Conservation (phyloP, 2,113 vertebrate genomes). For the Leptocoma aspasia region DNA sequence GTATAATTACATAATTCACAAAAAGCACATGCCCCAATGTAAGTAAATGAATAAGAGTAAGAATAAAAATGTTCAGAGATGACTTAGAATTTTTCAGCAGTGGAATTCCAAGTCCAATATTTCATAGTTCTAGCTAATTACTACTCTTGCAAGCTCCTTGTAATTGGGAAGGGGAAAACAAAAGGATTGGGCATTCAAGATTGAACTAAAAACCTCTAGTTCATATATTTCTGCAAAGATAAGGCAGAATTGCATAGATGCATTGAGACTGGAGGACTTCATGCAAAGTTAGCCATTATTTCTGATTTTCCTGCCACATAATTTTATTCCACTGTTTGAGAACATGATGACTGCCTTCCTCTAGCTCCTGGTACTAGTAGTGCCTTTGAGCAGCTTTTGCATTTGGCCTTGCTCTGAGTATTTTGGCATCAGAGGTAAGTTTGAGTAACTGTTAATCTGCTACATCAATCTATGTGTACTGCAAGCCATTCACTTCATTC, state of each 20-base stretch:
- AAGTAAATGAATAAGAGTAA: background rate
- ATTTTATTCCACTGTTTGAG: background rate
- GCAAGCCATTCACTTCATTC: background rate
- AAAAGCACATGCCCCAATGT: background rate
- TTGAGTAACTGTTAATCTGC: background rate
- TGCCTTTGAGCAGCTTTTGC: background rate
- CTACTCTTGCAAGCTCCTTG: background rate
- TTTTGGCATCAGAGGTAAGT: background rate
- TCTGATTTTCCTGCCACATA: background rate
- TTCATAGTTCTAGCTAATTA: background rate
- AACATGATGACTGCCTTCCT: background rate
- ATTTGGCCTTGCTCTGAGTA: background rate
- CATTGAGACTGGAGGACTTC: background rate
- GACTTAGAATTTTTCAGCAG: background rate
- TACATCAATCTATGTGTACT: background rate
- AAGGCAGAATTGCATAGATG: background rate
- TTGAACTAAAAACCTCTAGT: background rate
- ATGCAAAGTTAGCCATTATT: background rate
- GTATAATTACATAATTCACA: background rate
- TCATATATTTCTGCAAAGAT: background rate
- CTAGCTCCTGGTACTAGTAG: background rate
- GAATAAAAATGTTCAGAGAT: background rate
- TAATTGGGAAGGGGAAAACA: background rate
- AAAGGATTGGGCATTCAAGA: background rate
- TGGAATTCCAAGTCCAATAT: background rate